Conservation (phyloP, 2,113 vertebrate genomes). For the Felis chaus region DNA sequence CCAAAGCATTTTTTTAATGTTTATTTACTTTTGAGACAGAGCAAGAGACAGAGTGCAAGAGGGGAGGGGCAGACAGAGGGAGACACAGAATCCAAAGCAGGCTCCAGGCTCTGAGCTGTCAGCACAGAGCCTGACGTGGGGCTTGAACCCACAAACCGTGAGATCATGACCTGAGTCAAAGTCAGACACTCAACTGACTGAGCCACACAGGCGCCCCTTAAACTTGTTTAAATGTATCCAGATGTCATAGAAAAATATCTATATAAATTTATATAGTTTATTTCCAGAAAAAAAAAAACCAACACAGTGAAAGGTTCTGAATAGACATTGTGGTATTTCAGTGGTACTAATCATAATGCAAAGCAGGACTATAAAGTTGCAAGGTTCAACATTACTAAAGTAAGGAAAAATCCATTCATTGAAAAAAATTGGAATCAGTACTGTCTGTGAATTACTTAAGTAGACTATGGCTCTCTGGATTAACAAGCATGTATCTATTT, state of each 20-base stretch:
- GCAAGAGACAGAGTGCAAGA: too few species aligned
- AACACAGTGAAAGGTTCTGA: neutral
- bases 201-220: neutral
- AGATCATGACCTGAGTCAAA: too few species aligned
- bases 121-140: too few species aligned
- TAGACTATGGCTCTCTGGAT: neutral
- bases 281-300: slow-evolving; percentile 5
- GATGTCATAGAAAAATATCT: neutral
- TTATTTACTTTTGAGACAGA: too few species aligned
- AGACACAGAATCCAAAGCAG: too few species aligned
- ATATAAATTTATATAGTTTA: neutral
- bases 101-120: too few species aligned
- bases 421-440: neutral
- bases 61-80: too few species aligned
- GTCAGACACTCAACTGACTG: too few species aligned
- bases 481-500: slow-evolving; percentile 27
- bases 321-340: neutral
- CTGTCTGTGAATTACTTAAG: neutral
- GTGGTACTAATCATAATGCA: neutral
- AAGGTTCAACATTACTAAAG: slow-evolving; percentile 5
- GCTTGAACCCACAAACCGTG: too few species aligned
- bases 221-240: neutral
- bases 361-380: slow-evolving; percentile 16
- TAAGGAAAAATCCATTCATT: neutral
- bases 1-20: neutral